These are phyloP conservation scores for Syrmaticus mikado DNA, from an alignment of 2,113 vertebrate genomes.

Conservation along the genomic window DNA sequence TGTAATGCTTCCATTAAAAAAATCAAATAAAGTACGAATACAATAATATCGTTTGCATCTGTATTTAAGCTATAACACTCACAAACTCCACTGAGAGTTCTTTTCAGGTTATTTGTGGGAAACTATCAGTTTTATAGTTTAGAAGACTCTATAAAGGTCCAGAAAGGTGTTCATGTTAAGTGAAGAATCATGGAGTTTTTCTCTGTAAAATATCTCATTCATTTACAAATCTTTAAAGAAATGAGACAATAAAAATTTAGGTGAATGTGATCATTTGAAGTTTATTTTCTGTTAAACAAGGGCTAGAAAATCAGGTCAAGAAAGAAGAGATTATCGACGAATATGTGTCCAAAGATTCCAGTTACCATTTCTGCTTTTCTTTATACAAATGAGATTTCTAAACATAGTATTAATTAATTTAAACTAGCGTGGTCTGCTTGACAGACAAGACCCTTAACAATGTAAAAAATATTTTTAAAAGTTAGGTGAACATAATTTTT, in stretches of 20 bases:
- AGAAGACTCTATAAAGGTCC: neutral
- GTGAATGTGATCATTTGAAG: neutral
- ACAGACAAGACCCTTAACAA: neutral
- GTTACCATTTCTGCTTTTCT: neutral
- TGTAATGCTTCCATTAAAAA: neutral
- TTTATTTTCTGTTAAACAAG: neutral
- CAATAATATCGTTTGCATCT: rapidly evolving
- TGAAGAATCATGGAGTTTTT: neutral
- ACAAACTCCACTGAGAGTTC: neutral
- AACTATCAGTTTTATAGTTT: neutral
- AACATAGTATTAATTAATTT: neutral
- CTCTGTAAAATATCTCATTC: neutral
- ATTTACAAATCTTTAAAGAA: neutral
- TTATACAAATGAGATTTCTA: neutral
- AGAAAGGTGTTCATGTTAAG: neutral
- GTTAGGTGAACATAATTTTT: rapidly evolving
- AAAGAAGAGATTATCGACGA: neutral
- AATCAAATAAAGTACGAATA: neutral
- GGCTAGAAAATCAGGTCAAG: neutral
- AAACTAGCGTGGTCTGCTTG: neutral
- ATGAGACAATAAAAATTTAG: neutral
- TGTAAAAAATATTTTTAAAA: neutral
- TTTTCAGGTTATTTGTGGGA: neutral
- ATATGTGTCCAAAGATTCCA: neutral
- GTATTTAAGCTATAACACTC: neutral